phyloP scores from a whole-genome alignment of 2,888 invertebrate species.

The Cynaeus angustus region DNA sequence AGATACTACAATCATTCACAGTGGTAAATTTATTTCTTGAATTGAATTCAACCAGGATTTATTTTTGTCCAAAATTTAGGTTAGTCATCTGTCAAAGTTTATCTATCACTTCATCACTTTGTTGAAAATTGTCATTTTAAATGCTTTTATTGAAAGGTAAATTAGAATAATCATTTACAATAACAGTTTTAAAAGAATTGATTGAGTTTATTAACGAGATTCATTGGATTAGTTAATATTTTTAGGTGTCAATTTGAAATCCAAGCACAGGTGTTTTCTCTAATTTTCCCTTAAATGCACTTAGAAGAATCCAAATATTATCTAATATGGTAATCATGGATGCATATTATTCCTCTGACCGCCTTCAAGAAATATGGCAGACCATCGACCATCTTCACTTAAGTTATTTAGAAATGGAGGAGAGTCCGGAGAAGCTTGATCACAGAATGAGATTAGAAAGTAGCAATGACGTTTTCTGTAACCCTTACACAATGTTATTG shows the following conservation, averaged over 20 bases:
- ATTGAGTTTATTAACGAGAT: neutral
- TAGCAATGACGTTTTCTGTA: conserved; percentile 61
- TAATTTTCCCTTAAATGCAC: neutral
- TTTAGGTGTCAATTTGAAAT: neutral
- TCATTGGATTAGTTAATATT: neutral
- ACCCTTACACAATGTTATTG: neutral
- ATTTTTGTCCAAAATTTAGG: conserved; percentile 24
- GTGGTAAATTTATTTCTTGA: neutral
- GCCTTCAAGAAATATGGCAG: conserved; percentile 80
- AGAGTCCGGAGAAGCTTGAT: conserved; percentile 84
- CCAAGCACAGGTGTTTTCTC: neutral
- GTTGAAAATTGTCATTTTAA: neutral
- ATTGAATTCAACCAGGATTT: neutral
- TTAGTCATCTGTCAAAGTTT: conserved; percentile 47
- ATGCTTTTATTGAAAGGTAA: neutral
- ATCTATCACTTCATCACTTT: conserved; percentile 3
- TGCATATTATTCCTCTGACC: conserved; percentile 75
- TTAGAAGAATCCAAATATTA: neutral
- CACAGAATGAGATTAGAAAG: conserved; percentile 86
- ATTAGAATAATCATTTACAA: neutral
- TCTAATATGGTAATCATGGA: conserved; percentile 70
- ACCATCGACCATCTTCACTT: conserved; percentile 86
- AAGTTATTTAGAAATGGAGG: conserved; percentile 86
- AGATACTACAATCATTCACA: neutral
- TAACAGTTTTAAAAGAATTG: neutral